Base-by-base conservation (phyloP, 1,140 invertebrate species). In the Pteromalus puparum region DNA sequence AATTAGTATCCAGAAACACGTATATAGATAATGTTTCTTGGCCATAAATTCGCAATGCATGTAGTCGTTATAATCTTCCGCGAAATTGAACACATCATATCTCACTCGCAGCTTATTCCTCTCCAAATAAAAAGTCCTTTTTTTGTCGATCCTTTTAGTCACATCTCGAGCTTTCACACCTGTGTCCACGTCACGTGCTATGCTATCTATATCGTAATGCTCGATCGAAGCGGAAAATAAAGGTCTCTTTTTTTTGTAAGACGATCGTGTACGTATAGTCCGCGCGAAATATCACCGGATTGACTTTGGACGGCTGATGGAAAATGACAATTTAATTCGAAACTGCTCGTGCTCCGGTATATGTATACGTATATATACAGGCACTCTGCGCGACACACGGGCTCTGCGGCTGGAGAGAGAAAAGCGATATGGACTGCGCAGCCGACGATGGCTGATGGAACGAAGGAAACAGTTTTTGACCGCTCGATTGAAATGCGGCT, bases 311-410 rank as follows among this genome's bases (percentile, higher is more conserved):
- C 82, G 53, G 53, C 53, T 61, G 67, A 26, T 70, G 84, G 85
- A 77, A 87, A 86, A 87, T 87, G 87, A 88, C 87, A 87, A 88
- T 88, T 88, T 87, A 85, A 87, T 87, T 87, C 85, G 53, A 46
- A 86, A 68, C 38, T 67, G 74, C 42, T 26, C 75, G 18, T 21
- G 7, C 73, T 1, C n/a, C n/a, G n/a, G n/a, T n/a, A n/a, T n/a
- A n/a, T n/a, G 21, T n/a, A 46, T 24, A 6, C 13, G 30, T 70
- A 74, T 77, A 30, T 77, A 65, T 77, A 18, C 28, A 30, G 26
- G n/a, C n/a, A n/a, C n/a, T n/a, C n/a, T 10, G 38, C 73, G 34
- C 34, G 34, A 34, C 34, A 75, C 12, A 73, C 28, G 38, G 12
- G n/a, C 73, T 61, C 53, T 61, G 73, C n/a, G 38, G 42, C 21